phyloP scores from a whole-genome alignment of 2,113 vertebrate genomes.

The Rafetus swinhoei region DNA sequence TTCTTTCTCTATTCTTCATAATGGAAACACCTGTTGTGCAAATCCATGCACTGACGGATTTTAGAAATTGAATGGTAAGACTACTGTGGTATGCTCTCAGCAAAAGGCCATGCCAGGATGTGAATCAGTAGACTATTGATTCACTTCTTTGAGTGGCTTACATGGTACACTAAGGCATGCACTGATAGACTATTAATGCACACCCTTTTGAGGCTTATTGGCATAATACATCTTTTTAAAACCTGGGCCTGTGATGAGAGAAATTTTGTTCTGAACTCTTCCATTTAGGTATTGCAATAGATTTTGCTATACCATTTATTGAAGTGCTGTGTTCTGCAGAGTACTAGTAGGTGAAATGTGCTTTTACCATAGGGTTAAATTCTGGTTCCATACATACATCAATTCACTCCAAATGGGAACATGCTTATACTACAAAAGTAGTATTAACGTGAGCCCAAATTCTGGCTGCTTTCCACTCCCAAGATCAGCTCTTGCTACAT shows the following conservation, averaged over 20 bases:
- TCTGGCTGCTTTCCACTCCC: background rate
- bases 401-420: background rate
- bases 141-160: conserved; percentile 18
- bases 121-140: conserved; percentile 38
- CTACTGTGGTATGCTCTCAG: background rate
- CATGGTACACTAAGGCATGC: background rate
- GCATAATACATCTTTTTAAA: background rate
- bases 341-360: background rate
- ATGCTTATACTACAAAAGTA: background rate
- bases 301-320: too few species aligned
- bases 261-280: background rate
- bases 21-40: background rate
- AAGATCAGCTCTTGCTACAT: background rate
- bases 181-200: background rate
- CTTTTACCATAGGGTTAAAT: background rate
- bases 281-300: background rate
- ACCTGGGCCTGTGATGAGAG: fast-evolving
- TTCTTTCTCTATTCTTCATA: background rate
- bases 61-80: conserved; percentile 35
- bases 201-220: background rate
- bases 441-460: background rate
- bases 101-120: background rate
- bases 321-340: background rate
- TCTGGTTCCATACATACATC: background rate
- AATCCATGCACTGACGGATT: background rate